Evolutionary conservation across 2,797 vertebrate species (phyloP).

Genomic region (Pseudopleuronectes americanus): DNA sequence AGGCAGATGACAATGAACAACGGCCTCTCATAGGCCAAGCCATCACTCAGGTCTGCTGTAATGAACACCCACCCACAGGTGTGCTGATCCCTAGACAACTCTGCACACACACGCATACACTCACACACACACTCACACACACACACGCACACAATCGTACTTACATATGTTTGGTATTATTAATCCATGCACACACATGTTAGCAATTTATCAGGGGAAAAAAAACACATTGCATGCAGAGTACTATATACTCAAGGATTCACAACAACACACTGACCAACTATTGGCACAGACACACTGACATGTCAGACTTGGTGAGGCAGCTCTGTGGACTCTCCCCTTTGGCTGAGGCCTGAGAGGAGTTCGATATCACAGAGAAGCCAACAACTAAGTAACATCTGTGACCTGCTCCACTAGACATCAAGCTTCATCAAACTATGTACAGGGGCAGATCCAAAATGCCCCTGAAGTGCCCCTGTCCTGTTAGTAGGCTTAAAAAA

Average conservation of each 20-base stretch:
- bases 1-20: conserved; percentile 81
- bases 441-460: too few relatives aligned
- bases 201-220: conserved; percentile 20
- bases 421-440: conserved; percentile 14
- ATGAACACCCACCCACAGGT: conserved; percentile 82
- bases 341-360: conserved; percentile 36
- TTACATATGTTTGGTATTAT: conserved; percentile 31
- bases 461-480: too few relatives aligned
- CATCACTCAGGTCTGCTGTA: conserved; percentile 80
- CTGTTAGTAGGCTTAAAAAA: too few relatives aligned
- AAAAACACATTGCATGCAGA: conserved; percentile 3
- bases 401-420: conserved; percentile 30
- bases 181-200: conserved; percentile 36
- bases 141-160: neutral
- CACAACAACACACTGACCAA: conserved; percentile 9
- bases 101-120: conserved; percentile 7
- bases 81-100: conserved; percentile 57
- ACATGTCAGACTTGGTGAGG: conserved; percentile 10
- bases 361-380: too few relatives aligned
- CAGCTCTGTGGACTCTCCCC: conserved; percentile 3
- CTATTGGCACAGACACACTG: conserved; percentile 7
- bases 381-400: conserved; percentile 40
- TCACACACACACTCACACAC: conserved; percentile 23
- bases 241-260: neutral
- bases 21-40: conserved; percentile 73